phyloP scores from a whole-genome alignment of 2,113 vertebrate genomes.

The Lepus americanus region DNA sequence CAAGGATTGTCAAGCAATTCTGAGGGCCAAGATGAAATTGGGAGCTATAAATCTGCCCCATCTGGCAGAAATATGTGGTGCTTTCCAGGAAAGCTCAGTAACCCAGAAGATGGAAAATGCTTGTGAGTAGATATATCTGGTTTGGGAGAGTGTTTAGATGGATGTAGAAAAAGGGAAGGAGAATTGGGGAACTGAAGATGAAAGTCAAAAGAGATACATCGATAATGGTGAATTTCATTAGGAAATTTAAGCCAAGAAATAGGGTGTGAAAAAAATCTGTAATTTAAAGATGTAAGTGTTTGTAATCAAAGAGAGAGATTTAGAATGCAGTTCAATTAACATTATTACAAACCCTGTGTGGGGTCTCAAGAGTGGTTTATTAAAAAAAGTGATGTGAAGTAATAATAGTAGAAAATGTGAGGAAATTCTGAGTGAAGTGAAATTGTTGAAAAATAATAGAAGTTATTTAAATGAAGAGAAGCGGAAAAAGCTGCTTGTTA shows the following conservation, averaged over 20 bases:
- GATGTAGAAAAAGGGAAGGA: not conserved
- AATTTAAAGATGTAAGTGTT: not conserved
- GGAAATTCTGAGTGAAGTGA: not conserved
- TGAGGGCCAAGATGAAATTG: conserved; percentile 20
- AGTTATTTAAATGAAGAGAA: not conserved
- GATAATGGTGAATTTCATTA: not conserved
- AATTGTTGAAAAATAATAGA: not conserved
- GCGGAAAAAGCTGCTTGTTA: not conserved
- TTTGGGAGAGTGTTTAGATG: not conserved
- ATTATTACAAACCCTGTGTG: not conserved
- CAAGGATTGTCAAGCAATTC: conserved; percentile 24
- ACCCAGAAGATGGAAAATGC: not conserved
- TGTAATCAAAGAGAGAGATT: not conserved
- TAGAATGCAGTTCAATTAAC: not conserved
- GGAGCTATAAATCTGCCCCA: conserved; percentile 54
- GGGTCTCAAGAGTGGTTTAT: not conserved
- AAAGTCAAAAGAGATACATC: not conserved
- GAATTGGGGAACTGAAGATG: not conserved
- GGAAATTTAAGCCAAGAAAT: not conserved
- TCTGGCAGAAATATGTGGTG: conserved; percentile 50
- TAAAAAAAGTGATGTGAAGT: not conserved
- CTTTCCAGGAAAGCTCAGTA: conserved; percentile 25
- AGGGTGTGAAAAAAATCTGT: not conserved
- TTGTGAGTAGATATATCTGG: conserved; percentile 4
- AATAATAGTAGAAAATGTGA: not conserved